Evolutionary conservation across 2,113 vertebrate species (phyloP).

Genomic region (Isurus oxyrinchus): DNA sequence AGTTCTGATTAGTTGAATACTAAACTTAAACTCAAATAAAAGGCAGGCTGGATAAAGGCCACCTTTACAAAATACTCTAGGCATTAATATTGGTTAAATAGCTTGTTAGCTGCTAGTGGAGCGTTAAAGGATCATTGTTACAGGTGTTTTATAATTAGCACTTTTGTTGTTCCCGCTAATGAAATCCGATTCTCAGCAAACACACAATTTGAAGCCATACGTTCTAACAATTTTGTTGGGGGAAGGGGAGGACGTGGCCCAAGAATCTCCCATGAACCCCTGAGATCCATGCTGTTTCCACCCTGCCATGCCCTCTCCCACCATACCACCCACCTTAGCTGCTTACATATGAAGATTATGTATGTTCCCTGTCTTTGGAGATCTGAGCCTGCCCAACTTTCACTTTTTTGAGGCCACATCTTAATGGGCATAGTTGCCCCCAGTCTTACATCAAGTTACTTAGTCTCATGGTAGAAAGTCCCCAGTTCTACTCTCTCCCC

Average conservation of each 20-base stretch:
- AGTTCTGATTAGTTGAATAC: not conserved
- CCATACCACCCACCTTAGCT: no score
- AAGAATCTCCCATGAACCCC: no score
- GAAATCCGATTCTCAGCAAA: not conserved
- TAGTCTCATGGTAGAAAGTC: no score
- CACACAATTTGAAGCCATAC: not conserved
- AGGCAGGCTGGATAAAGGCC: not conserved
- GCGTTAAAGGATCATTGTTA: not conserved
- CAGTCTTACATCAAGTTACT: no score
- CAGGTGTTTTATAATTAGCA: not conserved
- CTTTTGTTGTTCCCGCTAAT: not conserved
- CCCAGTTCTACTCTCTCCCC: not conserved
- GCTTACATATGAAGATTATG: no score
- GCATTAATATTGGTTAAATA: no score
- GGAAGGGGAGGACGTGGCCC: not conserved
- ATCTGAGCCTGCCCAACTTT: no score
- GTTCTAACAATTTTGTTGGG: not conserved
- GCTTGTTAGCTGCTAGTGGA: not conserved
- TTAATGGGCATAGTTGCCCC: no score
- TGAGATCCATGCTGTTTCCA: no score
- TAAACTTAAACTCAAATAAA: not conserved
- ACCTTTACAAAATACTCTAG: not conserved
- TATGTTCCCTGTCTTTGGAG: no score
- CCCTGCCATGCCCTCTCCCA: no score
- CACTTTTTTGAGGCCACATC: no score